A percentile compares a stretch with the other conserved stretches of the same genome.
Evolutionary conservation across 2,113 vertebrate species (phyloP).

Genomic region (Gymnogyps californianus): DNA sequence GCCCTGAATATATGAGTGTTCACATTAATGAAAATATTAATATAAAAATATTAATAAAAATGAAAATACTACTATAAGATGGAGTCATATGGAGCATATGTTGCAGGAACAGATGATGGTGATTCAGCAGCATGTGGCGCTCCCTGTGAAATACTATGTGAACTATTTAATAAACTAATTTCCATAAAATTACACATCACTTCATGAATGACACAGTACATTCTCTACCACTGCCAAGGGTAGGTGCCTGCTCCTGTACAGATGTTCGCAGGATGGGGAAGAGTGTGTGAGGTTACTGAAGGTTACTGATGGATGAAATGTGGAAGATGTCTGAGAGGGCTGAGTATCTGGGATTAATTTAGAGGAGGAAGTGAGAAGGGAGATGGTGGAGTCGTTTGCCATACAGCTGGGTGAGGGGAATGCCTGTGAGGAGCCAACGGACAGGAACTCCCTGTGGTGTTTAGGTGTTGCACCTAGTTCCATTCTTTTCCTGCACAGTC

Average conservation of each 20-base stretch:
- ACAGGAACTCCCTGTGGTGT: not conserved
- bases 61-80: not conserved
- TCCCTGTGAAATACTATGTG: not conserved
- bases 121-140: not conserved
- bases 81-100: not conserved
- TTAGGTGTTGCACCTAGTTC: not conserved
- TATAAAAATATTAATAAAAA: not conserved
- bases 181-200: not conserved
- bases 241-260: not conserved
- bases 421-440: not conserved
- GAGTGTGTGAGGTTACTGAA: not conserved
- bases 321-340: not conserved
- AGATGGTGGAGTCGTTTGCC: rapidly evolving
- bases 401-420: not conserved
- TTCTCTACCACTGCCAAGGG: not conserved
- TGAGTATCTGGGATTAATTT: not conserved
- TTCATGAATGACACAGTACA: not conserved
- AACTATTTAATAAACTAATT: not conserved
- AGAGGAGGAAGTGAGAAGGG: not conserved
- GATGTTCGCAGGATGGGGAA: not conserved
- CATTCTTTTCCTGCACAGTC: not conserved
- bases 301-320: not conserved
- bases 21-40: not conserved
- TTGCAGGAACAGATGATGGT: not conserved
- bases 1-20: not conserved